Evolutionary conservation across 2,113 vertebrate genomes (phyloP), one percentile per base, ranked within the genome.

Genomic region (Crotophaga sulcirostris): DNA sequence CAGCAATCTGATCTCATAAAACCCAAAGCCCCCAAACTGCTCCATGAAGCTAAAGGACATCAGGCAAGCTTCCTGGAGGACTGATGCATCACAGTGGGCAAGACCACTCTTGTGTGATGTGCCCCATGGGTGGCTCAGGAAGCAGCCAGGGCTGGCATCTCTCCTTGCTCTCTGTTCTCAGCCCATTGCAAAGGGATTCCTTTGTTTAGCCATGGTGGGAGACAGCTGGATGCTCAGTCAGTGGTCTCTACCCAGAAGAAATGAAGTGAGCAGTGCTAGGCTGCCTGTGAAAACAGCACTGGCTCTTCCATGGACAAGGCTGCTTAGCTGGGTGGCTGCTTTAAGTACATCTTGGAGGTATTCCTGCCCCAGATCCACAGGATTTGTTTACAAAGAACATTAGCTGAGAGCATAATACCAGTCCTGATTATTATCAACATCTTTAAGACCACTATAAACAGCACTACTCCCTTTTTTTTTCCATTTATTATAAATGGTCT

Each of bases 121-220:
- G 20, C 29, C 29, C n/a, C 25, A 1, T 2, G 33, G 31, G 42
- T 10, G 1, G 5, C 34, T 56, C 8, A 8, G 78, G 18, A 4
- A 31, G 78, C 28, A 16, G 70, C 20, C 8, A 2, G 42, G 73
- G 31, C 77, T 16, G 16, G 9, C 28, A 13, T 19, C 13, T 9
- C 40, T 62, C 52, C 14, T 24, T 4, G 4, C 5, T 3, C 13
- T n/a, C 75, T 24, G 33, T 18, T 47, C n/a, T 14, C 42, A 73
- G 60, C 60, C 28, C 3, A 1, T n/a, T 4, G 2, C 42, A 6
- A 8, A 34, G 36, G 34, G 42, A 8, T 28, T 26, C 40, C 15
- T 12, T 7, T 4, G 20, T 14, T 64, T 2, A 10, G 31, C 36
- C 11, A 3, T 18, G 36, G 60, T 2, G 10, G 87, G 54, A n/a